Base-by-base conservation (phyloP, 1,140 invertebrate species). In the Mizuhopecten yessoensis region DNA sequence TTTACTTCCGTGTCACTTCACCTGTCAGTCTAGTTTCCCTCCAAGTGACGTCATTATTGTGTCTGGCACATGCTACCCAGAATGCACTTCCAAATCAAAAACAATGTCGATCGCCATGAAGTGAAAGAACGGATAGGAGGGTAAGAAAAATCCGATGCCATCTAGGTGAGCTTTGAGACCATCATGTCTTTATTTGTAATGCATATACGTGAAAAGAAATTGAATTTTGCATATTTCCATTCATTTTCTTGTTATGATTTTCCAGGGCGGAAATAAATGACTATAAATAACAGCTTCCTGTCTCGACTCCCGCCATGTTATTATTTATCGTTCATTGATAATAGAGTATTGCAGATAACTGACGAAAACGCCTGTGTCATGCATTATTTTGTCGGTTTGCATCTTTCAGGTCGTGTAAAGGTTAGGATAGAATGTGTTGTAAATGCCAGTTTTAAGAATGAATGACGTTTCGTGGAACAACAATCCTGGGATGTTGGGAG, bases 381-480 rank as follows among this genome's bases (percentile, higher is more conserved):
- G 89, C 33, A 86, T 23, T 42, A 34, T 90, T 87, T 89, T 91
- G 91, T 75, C 13, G 89, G 34, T 92, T 86, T 89, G 57, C 57
- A 75, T 94, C 90, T 90, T 94, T 42, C 86, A 93, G 92, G 90
- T 93, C 39, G 93, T 89, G 93, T 92, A 89, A 92, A 94, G 88
- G 89, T 75, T 75, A 75, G 57, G 90, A 90, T 94, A 95, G 94
- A 93, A 96, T 95, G 95, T 92, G 86, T 88, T 42, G 86, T 95
- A 92, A 88, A 95, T 96, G 94, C 93, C 95, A 93, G 94, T 94
- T 88, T 93, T 92, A 94, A 96, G 92, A 87, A 96, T 96, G 95
- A 95, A 94, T 91, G 94, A 94, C 88, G 94, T 92, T 94, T 95
- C 94, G 88, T 96, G 95, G 95, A 94, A 96, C 92, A 94, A 94